These are phyloP conservation scores for Nephrotoma guestfalica DNA, from an alignment of 2,888 invertebrate species.

Conservation along the genomic window DNA sequence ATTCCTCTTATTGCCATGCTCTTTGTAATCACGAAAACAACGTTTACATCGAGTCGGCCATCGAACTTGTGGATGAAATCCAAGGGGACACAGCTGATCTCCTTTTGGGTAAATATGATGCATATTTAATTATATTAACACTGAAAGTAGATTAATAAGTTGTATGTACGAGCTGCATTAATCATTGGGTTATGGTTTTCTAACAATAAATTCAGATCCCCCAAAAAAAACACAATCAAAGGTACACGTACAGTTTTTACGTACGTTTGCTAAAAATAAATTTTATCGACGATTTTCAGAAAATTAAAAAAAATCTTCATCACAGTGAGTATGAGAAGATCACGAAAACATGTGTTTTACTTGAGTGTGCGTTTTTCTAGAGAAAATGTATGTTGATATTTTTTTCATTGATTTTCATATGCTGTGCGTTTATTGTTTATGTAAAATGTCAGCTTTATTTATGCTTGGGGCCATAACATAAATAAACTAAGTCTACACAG, in stretches of 20 bases:
- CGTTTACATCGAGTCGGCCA: conserved; percentile 89
- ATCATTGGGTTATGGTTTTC: background rate
- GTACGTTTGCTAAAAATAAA: background rate
- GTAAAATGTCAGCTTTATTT: background rate
- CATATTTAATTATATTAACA: conserved; percentile 17
- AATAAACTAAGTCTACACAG: background rate
- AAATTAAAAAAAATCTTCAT: background rate
- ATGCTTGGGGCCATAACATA: background rate
- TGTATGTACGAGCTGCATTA: background rate
- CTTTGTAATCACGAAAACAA: conserved; percentile 82
- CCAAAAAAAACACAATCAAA: background rate
- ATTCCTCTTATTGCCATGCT: conserved; percentile 63
- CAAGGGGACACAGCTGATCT: conserved; percentile 80
- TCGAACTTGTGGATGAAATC: conserved; percentile 87
- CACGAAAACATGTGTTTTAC: background rate
- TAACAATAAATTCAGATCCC: background rate
- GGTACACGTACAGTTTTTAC: background rate
- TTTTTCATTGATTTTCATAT: background rate
- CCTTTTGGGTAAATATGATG: conserved; percentile 45
- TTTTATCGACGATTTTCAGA: background rate
- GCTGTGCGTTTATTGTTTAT: background rate
- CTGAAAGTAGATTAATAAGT: background rate
- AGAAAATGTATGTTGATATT: background rate
- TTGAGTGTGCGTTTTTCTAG: background rate
- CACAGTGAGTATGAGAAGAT: background rate